Conservation (phyloP, 2,113 vertebrate genomes). For the Antigone vipio region DNA sequence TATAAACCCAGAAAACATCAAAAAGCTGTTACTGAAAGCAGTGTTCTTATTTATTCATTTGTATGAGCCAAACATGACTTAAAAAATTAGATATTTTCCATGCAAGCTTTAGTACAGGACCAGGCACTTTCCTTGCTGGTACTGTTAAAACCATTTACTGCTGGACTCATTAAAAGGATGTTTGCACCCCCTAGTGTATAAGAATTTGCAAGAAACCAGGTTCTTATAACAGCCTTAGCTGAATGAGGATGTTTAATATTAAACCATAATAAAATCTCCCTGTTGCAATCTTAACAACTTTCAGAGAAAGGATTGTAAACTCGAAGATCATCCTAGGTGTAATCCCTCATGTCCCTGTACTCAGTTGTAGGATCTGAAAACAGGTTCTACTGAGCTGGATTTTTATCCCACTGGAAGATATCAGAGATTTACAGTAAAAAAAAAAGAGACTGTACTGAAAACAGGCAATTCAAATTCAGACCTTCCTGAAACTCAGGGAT, state of each 20-base stretch:
- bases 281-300: not conserved
- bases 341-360: not conserved
- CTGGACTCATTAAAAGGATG: constrained; percentile 27
- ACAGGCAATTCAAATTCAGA: not conserved
- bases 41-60: not conserved
- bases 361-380: not conserved
- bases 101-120: not conserved
- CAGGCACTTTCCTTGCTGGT: not conserved
- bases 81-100: not conserved
- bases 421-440: not conserved
- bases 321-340: not conserved
- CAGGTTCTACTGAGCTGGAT: not conserved
- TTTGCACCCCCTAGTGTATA: constrained; percentile 69
- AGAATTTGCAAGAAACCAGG: not conserved
- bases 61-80: not conserved
- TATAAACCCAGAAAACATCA: constrained; percentile 22
- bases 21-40: constrained; percentile 15
- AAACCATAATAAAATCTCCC: not conserved
- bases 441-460: not conserved
- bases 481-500: not conserved
- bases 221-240: not conserved
- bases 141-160: not conserved
- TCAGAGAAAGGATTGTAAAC: not conserved
- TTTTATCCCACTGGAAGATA: not conserved
- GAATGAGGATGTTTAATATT: not conserved